A percentile compares a stretch with the other conserved stretches of the same genome.
Evolutionary conservation across 2,797 vertebrate genomes (phyloP).

Genomic region (Amblyopsis hoosieri): DNA sequence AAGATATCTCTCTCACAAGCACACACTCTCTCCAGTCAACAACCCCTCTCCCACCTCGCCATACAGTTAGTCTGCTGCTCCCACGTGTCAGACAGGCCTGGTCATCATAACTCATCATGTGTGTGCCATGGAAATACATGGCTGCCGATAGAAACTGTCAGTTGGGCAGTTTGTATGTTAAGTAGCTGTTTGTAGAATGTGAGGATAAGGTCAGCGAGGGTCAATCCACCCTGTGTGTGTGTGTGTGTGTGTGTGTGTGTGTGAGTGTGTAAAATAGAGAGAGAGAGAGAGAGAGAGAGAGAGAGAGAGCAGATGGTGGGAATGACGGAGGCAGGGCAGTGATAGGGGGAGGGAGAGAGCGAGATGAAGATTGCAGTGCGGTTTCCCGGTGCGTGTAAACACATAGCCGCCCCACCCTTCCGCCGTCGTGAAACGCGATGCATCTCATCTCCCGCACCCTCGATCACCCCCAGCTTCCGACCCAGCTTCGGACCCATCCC

Average conservation of each 20-base stretch:
- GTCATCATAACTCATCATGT: slow-evolving; percentile 19
- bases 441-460: slow-evolving; percentile 5
- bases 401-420: slow-evolving; percentile 51
- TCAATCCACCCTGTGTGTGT: slow-evolving; percentile 7
- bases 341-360: not conserved
- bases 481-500: not conserved
- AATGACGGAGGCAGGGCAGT: slow-evolving; percentile 34
- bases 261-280: slow-evolving; percentile 7
- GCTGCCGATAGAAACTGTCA: slow-evolving; percentile 21
- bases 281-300: not conserved
- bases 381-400: slow-evolving; percentile 8
- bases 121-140: slow-evolving; percentile 15
- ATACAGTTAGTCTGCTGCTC: not conserved
- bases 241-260: slow-evolving; percentile 17
- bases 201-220: slow-evolving; percentile 10
- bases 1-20: not conserved
- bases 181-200: slow-evolving; percentile 23
- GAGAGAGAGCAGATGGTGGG: not conserved
- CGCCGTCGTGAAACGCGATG: too few species aligned
- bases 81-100: not conserved
- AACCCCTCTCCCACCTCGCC: slow-evolving; percentile 18
- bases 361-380: slow-evolving; percentile 3
- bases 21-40: not conserved
- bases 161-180: slow-evolving; percentile 21
- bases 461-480: slow-evolving; percentile 3